Percentiles rank a stretch among this genome's conserved stretches.
Conservation (phyloP, 2,113 vertebrate species). For the Dicerorhinus sumatrensis region DNA sequence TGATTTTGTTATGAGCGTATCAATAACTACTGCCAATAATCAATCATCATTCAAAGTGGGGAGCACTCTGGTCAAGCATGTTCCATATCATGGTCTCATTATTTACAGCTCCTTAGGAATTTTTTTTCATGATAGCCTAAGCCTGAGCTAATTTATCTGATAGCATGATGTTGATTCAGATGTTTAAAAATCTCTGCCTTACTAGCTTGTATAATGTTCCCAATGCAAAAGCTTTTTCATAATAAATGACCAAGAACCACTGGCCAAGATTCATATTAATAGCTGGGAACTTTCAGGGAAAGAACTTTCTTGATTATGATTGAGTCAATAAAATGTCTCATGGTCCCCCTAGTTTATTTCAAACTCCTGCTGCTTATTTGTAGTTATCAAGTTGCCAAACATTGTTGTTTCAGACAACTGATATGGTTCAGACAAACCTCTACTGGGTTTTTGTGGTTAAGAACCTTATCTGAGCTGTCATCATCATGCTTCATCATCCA, state of each 20-base stretch:
- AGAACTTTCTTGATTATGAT: constrained; percentile 26
- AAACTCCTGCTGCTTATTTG: constrained; percentile 12
- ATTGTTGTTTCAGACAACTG: constrained; percentile 38
- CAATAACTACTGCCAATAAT: background rate
- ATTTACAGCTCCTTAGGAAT: background rate
- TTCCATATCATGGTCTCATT: background rate
- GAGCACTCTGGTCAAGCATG: background rate
- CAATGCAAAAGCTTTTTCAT: background rate
- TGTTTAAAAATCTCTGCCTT: constrained; percentile 20
- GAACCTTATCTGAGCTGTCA: constrained; percentile 65
- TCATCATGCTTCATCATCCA: background rate
- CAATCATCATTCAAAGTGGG: constrained; percentile 11
- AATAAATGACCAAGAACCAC: constrained; percentile 40
- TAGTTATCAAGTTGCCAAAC: constrained; percentile 15
- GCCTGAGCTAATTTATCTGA: background rate
- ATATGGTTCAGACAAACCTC: constrained; percentile 49
- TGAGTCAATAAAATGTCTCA: constrained; percentile 14
- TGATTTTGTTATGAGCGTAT: constrained; percentile 45
- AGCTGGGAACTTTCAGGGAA: background rate
- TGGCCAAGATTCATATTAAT: background rate
- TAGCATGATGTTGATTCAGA: background rate
- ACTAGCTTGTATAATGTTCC: background rate
- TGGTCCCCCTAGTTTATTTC: background rate
- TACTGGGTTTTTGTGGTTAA: constrained; percentile 57
- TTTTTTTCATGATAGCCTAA: constrained; percentile 36